Conservation (phyloP, 2,797 vertebrate species). For the Rhinophrynus dorsalis region DNA sequence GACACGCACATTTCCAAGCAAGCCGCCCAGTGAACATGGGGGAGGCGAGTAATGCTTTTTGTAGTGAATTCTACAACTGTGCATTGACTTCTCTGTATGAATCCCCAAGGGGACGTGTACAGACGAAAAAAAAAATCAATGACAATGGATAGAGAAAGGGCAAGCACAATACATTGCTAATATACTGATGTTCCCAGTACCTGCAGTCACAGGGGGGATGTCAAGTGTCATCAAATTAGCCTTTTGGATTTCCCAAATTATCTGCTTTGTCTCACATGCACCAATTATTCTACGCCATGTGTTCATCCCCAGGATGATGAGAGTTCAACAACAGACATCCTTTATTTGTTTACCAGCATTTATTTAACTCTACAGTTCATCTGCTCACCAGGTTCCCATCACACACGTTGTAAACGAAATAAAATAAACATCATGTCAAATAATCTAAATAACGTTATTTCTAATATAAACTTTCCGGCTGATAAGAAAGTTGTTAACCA, state of each 20-base stretch:
- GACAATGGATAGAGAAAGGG: neutral
- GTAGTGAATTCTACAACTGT: neutral
- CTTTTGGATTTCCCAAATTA: slow-evolving; percentile 17
- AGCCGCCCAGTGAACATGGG: neutral
- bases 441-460: too few species aligned
- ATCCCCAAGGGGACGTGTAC: neutral
- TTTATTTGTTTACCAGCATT: too few species aligned
- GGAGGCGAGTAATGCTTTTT: neutral
- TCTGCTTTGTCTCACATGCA: slow-evolving; percentile 12
- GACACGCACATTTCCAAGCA: neutral
- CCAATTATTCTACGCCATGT: slow-evolving; percentile 4
- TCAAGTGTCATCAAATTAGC: slow-evolving; percentile 19
- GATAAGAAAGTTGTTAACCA: too few species aligned
- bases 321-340: too few species aligned
- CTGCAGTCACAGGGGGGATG: neutral
- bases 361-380: too few species aligned
- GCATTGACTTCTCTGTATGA: neutral
- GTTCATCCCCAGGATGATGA: too few species aligned
- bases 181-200: neutral
- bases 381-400: too few species aligned
- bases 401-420: too few species aligned
- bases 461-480: too few species aligned
- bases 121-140: neutral
- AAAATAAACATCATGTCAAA: too few species aligned
- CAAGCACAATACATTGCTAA: neutral